Base-by-base conservation (phyloP, 2,113 vertebrate genomes). In the Nematolebias whitei region DNA sequence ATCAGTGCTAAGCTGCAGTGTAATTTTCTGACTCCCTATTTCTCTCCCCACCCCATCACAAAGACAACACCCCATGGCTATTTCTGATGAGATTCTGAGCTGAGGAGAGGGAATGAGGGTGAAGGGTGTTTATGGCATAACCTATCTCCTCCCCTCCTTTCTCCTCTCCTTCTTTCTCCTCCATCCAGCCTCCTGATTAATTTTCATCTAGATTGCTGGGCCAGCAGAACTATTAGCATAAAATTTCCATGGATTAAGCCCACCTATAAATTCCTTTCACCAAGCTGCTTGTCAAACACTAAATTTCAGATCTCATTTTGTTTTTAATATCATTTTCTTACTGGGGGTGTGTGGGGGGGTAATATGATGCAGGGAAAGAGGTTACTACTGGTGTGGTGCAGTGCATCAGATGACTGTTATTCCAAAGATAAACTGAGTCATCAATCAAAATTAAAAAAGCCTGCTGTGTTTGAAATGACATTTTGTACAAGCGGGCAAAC, bases 221-320 rank as follows among this genome's bases (percentile, higher is more conserved):
- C 90, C 85, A 78, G 90, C 91, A 86, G 88, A 82, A 76, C 82
- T 87, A 93, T 93, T 94, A 93, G 90, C 93, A 93, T 93, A 93
- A 85, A 82, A 92, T 92, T 91, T 93, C 88, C 90, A 92, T 92
- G 91, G 89, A 91, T 93, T 91, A 90, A 87, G 76, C 84, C 77
- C 39, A 54, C 90, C 92, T 89, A 92, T 90, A 87, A 92, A 92
- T 90, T 82, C 84, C 90, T 92, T 92, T 94, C 89, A 93, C 93
- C 92, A 92, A 91, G 86, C 83, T 85, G 85, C 91, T 92, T 93
- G 93, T 94, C 92, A 93, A 91, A 93, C 90, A 93, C 84, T 88
- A 91, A 91, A 93, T 92, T 92, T 92, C 81, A 91, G 92, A 93
- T 93, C 92, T 93, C 91, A 93, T 93, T 94, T 92, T 93, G 92